phyloP scores from a whole-genome alignment of 2,797 vertebrate species.

The Melanotaenia parkinsoni region DNA sequence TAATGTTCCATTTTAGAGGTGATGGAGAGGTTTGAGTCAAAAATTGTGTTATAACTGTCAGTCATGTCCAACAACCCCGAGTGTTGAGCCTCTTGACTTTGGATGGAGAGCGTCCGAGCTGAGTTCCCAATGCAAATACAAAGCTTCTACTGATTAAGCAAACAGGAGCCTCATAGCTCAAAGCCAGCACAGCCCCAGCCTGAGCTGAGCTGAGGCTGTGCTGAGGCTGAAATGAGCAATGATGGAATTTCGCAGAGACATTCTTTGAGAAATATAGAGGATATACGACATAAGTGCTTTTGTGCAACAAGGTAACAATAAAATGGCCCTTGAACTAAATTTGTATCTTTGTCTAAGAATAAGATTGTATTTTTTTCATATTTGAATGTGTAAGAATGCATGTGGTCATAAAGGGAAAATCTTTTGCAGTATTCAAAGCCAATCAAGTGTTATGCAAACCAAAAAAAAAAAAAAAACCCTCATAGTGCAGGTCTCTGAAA shows the following conservation, averaged over 20 bases:
- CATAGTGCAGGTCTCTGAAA: slow-evolving; percentile 23
- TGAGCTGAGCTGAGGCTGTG: slow-evolving; percentile 22
- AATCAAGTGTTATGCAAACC: slow-evolving; percentile 38
- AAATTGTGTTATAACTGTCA: slow-evolving; percentile 65
- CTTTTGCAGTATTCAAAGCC: slow-evolving; percentile 38
- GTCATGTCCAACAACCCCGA: slow-evolving; percentile 42
- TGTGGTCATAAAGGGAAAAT: slow-evolving; percentile 13
- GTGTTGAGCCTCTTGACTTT: slow-evolving; percentile 19
- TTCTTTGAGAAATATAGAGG: slow-evolving; percentile 23
- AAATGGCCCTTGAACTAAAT: slow-evolving; percentile 16
- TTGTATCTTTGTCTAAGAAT: slow-evolving; percentile 8
- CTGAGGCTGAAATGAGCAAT: slow-evolving; percentile 41
- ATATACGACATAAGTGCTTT: slow-evolving; percentile 16
- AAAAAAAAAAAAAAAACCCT: slow-evolving; percentile 4
- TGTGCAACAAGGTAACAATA: slow-evolving; percentile 16
- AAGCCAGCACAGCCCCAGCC: slow-evolving; percentile 44
- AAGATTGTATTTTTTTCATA: slow-evolving; percentile 23
- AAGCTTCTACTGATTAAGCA: slow-evolving; percentile 61
- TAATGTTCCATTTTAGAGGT: slow-evolving; percentile 54
- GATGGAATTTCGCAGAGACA: slow-evolving; percentile 38
- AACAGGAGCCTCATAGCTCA: slow-evolving; percentile 43
- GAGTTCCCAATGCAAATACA: slow-evolving; percentile 57
- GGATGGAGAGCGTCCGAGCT: slow-evolving; percentile 32
- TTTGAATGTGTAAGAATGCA: slow-evolving; percentile 28
- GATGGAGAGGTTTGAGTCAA: slow-evolving; percentile 41